A percentile compares a stretch with the other conserved stretches of the same genome.
These are phyloP conservation scores for Digitonthophagus gazella DNA, from an alignment of 2,888 invertebrate species.

Conservation along the genomic window DNA sequence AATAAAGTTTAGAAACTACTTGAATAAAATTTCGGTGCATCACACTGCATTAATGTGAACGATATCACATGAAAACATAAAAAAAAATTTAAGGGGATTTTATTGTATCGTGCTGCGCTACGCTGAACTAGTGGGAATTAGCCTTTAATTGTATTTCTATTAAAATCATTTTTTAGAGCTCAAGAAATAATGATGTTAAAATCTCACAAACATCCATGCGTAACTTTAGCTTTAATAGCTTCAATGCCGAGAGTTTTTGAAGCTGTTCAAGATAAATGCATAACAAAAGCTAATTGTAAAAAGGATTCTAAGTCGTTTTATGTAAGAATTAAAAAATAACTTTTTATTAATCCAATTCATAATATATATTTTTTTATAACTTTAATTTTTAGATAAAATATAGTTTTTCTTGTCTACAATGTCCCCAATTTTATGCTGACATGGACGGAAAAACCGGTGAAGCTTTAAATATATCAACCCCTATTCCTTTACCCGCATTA, in stretches of 20 bases:
- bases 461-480: constrained; percentile 53
- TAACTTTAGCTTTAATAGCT: constrained; percentile 74
- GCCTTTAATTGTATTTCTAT: no score
- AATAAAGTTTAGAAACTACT: no score
- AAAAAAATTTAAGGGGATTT: no score
- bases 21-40: no score
- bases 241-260: constrained; percentile 80
- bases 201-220: constrained; percentile 76
- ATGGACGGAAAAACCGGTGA: constrained; percentile 65
- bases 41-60: no score
- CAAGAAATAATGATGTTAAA: constrained; percentile 72
- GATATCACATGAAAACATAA: no score
- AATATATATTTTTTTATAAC: no score
- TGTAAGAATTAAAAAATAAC: constrained; percentile 59
- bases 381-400: constrained; percentile 66
- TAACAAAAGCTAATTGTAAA: constrained; percentile 79
- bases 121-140: no score
- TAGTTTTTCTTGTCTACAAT: constrained; percentile 69
- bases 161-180: constrained; percentile 59
- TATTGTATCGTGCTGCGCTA: no score
- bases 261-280: constrained; percentile 78
- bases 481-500: constrained; percentile 69
- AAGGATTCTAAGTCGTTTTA: constrained; percentile 82
- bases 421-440: constrained; percentile 61
- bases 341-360: neutral